Evolutionary conservation across 92 coral and sea anemone species (phyloP).

Genomic region (Actinostola sp.): DNA sequence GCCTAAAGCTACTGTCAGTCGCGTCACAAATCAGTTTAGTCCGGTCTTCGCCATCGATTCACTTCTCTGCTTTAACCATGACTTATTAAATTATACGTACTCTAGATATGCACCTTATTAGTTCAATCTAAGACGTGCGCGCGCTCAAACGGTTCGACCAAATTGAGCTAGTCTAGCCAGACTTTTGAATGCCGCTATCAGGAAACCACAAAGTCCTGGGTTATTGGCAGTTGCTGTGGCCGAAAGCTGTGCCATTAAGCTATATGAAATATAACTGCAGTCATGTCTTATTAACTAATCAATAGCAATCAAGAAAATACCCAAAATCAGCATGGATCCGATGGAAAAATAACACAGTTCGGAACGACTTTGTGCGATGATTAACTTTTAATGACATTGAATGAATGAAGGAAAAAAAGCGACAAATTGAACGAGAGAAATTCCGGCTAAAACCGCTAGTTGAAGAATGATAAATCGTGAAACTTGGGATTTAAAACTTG

Average conservation of each 20-base stretch:
- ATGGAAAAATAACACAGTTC: too few relatives aligned
- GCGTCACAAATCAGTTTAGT: not conserved
- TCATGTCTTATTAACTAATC: not conserved
- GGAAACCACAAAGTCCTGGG: not conserved
- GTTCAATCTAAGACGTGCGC: not conserved
- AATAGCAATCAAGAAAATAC: not conserved
- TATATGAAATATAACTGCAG: not conserved
- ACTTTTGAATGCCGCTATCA: not conserved
- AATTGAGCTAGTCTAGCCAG: not conserved
- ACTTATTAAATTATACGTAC: too few relatives aligned
- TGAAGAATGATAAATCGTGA: too few relatives aligned
- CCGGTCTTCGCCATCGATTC: not conserved
- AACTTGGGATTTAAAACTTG: too few relatives aligned
- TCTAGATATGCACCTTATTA: not conserved
- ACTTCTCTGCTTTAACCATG: not conserved
- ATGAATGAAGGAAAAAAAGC: too few relatives aligned
- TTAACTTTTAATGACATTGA: too few relatives aligned
- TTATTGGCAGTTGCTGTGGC: not conserved
- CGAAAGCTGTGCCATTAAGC: not conserved
- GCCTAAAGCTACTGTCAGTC: slow-evolving; percentile 4
- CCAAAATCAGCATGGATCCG: too few relatives aligned
- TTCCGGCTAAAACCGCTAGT: too few relatives aligned
- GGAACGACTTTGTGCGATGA: too few relatives aligned
- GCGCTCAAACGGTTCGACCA: not conserved
- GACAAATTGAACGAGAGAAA: too few relatives aligned